Evolutionary conservation across 2,797 vertebrate genomes (phyloP).

Genomic region (Gymnopithys bicolor): DNA sequence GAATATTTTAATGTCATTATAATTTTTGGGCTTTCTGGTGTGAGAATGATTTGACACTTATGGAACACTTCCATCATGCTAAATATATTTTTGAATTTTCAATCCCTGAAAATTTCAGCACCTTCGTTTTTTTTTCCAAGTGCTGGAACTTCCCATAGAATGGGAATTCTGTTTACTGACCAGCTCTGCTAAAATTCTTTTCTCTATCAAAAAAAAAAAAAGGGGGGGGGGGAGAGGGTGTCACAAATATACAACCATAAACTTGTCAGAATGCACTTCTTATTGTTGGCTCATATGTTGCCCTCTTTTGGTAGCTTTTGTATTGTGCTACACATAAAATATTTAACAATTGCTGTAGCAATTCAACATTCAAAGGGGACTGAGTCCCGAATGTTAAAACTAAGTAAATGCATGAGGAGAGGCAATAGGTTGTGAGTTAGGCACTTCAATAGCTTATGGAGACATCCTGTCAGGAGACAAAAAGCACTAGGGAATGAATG

Average conservation of each 20-base stretch:
- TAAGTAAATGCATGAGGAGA: not conserved
- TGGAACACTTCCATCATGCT: constrained; percentile 11
- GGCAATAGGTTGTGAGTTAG: not conserved
- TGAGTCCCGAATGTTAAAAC: not conserved
- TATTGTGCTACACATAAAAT: constrained; percentile 60
- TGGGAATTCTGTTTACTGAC: constrained; percentile 9
- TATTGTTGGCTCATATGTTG: constrained; percentile 71
- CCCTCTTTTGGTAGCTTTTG: constrained; percentile 72
- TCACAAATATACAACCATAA: not conserved
- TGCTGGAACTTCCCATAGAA: constrained; percentile 23
- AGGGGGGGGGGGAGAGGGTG: not conserved
- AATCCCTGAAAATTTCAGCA: constrained; percentile 11
- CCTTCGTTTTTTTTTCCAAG: not conserved
- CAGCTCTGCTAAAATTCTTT: constrained; percentile 2
- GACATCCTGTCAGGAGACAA: not conserved
- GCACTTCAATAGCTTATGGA: not conserved
- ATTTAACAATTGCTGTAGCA: constrained; percentile 31
- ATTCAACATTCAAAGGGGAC: not conserved
- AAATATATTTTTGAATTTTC: constrained; percentile 41
- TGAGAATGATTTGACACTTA: constrained; percentile 49
- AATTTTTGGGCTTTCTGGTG: constrained; percentile 3
- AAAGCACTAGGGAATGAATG: not conserved
- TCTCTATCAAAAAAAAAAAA: not conserved
- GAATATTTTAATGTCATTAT: constrained; percentile 48
- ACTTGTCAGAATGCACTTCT: constrained; percentile 54